Conservation (phyloP, 2,888 invertebrate species). For the Tinea trinotella region DNA sequence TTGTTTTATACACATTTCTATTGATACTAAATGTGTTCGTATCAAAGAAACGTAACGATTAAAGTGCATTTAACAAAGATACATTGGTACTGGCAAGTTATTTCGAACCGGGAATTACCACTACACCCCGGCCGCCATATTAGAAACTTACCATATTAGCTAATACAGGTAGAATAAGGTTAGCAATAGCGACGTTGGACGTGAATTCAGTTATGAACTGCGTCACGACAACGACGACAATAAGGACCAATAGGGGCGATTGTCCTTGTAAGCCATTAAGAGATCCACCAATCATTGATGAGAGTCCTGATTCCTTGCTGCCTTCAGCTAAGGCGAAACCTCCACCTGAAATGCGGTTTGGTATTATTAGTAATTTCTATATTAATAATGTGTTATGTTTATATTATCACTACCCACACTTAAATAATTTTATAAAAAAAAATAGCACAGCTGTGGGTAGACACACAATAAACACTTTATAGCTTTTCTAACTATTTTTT, state of each 20-base stretch:
- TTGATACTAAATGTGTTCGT: no score
- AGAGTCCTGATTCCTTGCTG: conserved; percentile 84
- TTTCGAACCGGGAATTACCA: no score
- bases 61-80: no score
- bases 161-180: conserved; percentile 87
- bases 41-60: no score
- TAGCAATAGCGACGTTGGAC: conserved; percentile 92
- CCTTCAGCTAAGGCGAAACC: conserved; percentile 94
- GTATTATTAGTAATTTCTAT: background rate
- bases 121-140: no score
- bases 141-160: conserved; percentile 78
- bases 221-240: conserved; percentile 83
- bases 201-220: conserved; percentile 91
- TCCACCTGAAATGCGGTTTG: conserved; percentile 70
- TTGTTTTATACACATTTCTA: no score
- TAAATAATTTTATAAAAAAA: background rate
- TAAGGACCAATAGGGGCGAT: conserved; percentile 76
- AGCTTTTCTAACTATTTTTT: no score
- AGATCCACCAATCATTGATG: conserved; percentile 80
- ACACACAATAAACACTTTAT: no score
- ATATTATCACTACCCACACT: background rate
- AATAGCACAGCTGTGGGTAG: no score
- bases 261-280: conserved; percentile 77
- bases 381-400: background rate
- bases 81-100: no score